These are phyloP conservation scores for Nymphicus hollandicus DNA, from an alignment of 2,113 vertebrate species.

Conservation along the genomic window DNA sequence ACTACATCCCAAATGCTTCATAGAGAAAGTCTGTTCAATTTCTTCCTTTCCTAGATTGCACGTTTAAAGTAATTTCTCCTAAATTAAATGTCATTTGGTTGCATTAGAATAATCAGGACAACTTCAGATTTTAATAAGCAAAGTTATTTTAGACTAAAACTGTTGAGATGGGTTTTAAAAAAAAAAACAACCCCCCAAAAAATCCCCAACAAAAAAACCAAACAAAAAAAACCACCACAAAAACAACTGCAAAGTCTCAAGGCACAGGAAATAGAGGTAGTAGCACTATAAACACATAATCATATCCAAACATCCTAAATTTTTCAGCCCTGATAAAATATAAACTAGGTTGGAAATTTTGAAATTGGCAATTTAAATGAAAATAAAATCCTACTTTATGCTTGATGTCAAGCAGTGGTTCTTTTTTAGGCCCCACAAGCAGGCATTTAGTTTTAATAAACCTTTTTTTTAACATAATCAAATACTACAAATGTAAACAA, in stretches of 20 bases:
- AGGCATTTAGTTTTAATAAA: neutral
- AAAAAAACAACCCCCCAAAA: neutral
- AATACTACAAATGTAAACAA: neutral
- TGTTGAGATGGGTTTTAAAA: neutral
- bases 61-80: slow-evolving; percentile 67
- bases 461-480: neutral
- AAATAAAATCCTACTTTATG: neutral
- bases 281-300: neutral
- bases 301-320: neutral
- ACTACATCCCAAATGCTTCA: slow-evolving; percentile 68
- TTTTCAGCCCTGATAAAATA: neutral
- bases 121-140: slow-evolving; percentile 68
- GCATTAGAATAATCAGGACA: slow-evolving; percentile 69
- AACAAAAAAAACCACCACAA: neutral
- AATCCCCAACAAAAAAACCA: neutral
- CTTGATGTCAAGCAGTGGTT: neutral
- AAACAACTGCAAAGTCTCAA: neutral
- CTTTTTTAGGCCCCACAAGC: neutral
- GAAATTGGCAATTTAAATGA: neutral
- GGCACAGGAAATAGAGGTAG: neutral
- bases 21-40: slow-evolving; percentile 67
- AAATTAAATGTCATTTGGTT: slow-evolving; percentile 75
- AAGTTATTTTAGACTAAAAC: slow-evolving; percentile 53
- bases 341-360: neutral
- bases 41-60: slow-evolving; percentile 65